Evolutionary conservation across 2,797 vertebrate genomes (phyloP).

Genomic region (Crotalus adamanteus): DNA sequence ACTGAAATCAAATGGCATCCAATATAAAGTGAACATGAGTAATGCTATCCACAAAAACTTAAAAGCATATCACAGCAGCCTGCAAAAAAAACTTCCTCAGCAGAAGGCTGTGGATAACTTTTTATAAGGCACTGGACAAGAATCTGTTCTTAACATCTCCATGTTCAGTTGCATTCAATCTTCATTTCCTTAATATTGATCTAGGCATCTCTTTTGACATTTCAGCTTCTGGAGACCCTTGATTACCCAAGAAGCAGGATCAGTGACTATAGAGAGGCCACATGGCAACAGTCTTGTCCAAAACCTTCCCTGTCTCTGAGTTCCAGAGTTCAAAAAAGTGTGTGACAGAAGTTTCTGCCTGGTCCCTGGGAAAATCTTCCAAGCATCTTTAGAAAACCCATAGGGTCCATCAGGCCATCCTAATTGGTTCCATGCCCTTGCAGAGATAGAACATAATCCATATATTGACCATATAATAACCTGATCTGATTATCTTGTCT

Average conservation of each 20-base stretch:
- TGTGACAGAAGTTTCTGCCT: neutral
- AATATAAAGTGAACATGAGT: neutral
- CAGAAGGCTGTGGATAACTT: neutral
- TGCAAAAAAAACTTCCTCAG: neutral
- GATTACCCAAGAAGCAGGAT: neutral
- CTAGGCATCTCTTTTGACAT: neutral
- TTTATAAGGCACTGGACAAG: neutral
- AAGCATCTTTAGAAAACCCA: neutral
- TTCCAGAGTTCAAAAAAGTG: neutral
- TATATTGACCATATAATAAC: neutral
- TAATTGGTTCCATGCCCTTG: neutral
- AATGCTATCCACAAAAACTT: neutral
- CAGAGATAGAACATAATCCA: neutral
- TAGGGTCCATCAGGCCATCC: neutral
- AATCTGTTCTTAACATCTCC: neutral
- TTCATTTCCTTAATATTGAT: neutral
- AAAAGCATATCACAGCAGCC: neutral
- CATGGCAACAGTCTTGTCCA: neutral
- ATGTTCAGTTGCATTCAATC: neutral
- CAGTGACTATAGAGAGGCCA: neutral
- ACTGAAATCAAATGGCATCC: neutral
- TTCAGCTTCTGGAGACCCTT: neutral
- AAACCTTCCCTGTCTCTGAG: neutral
- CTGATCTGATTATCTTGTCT: neutral
- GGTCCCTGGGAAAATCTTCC: neutral